Base-by-base conservation (phyloP, 1,140 invertebrate genomes). In the Diuraphis noxia region DNA sequence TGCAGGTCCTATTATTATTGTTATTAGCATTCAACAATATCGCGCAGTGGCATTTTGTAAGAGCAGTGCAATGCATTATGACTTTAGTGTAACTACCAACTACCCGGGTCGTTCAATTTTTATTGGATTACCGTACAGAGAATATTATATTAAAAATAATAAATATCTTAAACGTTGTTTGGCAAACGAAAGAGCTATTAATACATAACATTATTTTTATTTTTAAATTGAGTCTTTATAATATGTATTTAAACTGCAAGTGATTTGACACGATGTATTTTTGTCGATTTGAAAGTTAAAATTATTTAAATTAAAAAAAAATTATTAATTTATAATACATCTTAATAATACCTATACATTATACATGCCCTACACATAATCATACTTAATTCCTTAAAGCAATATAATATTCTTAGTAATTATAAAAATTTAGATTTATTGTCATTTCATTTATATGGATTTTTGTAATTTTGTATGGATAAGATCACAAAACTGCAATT, bases 1-100 rank as follows among this genome's bases (percentile, higher is more conserved):
- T 25, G n/a, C 84, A 86, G 84, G 84, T 86, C 43, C 43, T 86
- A 86, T 49, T 86, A 85, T 46, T 41, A 43, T 41, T 41, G 40
- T 41, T 84, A 84, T 46, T 85, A 85, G 9, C 41, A 46, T 85
- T 85, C 7, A 41, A 25, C 17, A 46, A 85, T 85, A 85, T 46
- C 6, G 81, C 4, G 2, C 40, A 41, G 40, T 84, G 81, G 81
- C 40, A 41, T 25, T 84, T 84, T 43, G 30, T 85, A 40, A 0
- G n/a, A 21, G 9, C n/a, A 85, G 41, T 46, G 41, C 36, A n/a
- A 23, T 81, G 36, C 36, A 40, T 40, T 43, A 84, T 84, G 36
- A 40, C 38, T 81, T 81, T 38, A 40, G 79, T 38, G 21, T 40
- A 72, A 40, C 36, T 25, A 81, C 40, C 30, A 41, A 10, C 23